A percentile compares a stretch with the other conserved stretches of the same genome.
phyloP scores from a whole-genome alignment of 2,797 vertebrate genomes.

The Enteromius trimaculatus region DNA sequence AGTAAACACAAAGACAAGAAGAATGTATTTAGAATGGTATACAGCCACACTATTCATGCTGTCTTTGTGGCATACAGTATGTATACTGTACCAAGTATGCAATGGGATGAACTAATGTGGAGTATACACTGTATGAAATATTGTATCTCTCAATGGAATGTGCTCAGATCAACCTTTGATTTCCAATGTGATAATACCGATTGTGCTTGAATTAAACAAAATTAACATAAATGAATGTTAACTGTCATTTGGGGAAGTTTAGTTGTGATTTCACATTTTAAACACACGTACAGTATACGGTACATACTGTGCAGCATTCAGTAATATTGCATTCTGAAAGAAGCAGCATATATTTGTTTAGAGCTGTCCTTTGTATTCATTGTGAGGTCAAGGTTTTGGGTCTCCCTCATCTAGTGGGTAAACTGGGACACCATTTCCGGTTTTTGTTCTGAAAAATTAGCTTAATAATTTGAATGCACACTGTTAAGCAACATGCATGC shows the following conservation, averaged over 20 bases:
- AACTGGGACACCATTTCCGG: neutral
- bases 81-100: neutral
- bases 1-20: neutral
- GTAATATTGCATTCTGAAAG: neutral
- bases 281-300: neutral
- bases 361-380: neutral
- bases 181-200: neutral
- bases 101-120: neutral
- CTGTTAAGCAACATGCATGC: constrained; percentile 2
- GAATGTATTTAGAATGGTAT: neutral
- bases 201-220: neutral
- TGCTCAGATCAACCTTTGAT: neutral
- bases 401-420: neutral
- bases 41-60: neutral
- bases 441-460: neutral
- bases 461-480: neutral
- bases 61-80: neutral
- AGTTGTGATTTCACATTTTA: neutral
- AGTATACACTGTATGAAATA: neutral
- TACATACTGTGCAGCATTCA: neutral
- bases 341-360: neutral
- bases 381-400: neutral
- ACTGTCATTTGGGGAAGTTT: neutral
- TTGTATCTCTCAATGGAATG: neutral
- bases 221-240: neutral